Conservation (phyloP, 2,797 vertebrate species). For the Simalia tracyae region DNA sequence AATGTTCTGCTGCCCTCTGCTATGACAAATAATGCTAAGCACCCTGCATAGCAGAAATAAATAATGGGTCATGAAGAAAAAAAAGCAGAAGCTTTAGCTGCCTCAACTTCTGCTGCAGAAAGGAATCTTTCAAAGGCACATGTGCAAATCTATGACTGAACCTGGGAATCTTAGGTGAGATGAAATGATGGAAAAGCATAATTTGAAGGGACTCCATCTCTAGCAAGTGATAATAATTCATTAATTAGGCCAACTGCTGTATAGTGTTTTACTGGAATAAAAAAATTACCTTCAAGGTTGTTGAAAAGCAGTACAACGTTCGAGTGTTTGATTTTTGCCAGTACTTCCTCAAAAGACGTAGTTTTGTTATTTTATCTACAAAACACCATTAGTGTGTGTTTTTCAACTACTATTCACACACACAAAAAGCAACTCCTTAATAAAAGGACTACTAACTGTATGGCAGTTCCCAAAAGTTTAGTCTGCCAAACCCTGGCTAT, state of each 20-base stretch:
- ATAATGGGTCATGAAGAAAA: background rate
- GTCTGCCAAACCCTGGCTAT: background rate
- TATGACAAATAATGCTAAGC: background rate
- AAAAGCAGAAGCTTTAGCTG: background rate
- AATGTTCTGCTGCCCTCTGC: background rate
- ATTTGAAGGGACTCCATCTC: background rate
- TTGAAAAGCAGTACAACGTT: background rate
- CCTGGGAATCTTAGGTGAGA: background rate
- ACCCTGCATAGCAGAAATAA: background rate
- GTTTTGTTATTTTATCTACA: background rate
- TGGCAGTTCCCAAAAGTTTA: background rate
- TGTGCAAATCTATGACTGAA: background rate
- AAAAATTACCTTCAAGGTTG: background rate
- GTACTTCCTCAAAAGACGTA: background rate
- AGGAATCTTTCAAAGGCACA: background rate
- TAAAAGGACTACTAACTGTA: background rate
- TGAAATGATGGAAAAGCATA: background rate
- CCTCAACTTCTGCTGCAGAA: background rate
- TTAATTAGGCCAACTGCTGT: background rate
- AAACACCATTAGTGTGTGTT: background rate
- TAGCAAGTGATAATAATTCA: background rate
- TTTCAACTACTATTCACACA: background rate
- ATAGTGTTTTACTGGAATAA: background rate
- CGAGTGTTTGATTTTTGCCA: background rate
- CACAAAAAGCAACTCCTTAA: background rate